Percentiles rank a stretch among this genome's conserved stretches.
Conservation (phyloP, 1,140 invertebrate species). For the Neocloeon triangulifer region DNA sequence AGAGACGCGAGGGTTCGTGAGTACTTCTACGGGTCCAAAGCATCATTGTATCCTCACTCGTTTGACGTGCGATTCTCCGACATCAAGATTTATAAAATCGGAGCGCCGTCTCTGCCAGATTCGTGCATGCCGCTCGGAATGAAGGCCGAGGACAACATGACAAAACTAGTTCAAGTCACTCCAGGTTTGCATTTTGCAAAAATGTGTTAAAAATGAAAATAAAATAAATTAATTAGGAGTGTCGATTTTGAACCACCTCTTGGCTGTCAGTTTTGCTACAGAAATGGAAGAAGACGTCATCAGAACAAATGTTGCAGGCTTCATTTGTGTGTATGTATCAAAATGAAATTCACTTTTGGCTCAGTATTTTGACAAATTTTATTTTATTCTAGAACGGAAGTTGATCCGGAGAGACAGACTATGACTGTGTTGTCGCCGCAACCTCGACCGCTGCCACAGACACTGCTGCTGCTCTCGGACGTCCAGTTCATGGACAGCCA, state of each 20-base stretch:
- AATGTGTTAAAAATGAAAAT: no score
- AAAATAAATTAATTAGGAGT: no score
- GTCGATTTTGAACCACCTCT: conserved; percentile 63
- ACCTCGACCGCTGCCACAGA: conserved; percentile 70
- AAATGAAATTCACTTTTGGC: conserved; percentile 4
- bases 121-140: conserved; percentile 90
- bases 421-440: conserved; percentile 82
- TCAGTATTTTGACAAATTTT: conserved; percentile 1
- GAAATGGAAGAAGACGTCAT: conserved; percentile 57
- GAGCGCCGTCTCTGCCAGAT: conserved; percentile 73
- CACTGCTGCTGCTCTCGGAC: conserved; percentile 54
- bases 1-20: conserved; percentile 65
- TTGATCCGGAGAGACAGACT: conserved; percentile 66
- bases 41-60: conserved; percentile 74
- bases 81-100: conserved; percentile 83
- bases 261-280: conserved; percentile 69
- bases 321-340: conserved; percentile 75
- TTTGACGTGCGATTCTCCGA: conserved; percentile 77
- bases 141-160: conserved; percentile 78
- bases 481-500: conserved; percentile 77
- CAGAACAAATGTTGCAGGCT: conserved; percentile 72
- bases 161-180: conserved; percentile 66
- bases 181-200: conserved; percentile 32
- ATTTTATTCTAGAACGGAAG: conserved; percentile 47
- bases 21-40: conserved; percentile 84